A percentile compares a stretch with the other conserved stretches of the same genome.
These are phyloP conservation scores for Stegodyphus dumicola DNA, from an alignment of 1,140 invertebrate species.

Conservation along the genomic window DNA sequence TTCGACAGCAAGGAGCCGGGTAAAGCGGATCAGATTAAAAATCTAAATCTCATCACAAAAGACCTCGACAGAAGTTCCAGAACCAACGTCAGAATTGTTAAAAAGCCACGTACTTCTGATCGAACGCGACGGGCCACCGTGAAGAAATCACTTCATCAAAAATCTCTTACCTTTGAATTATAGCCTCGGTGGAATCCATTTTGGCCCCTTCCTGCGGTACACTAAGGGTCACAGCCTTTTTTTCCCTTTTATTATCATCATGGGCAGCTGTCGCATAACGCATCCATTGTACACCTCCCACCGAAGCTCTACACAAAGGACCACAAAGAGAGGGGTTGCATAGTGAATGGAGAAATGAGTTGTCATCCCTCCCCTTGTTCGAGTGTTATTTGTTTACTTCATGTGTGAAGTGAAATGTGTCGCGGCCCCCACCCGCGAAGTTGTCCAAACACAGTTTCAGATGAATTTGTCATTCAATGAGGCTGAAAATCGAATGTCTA, in stretches of 20 bases:
- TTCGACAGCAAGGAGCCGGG: too few species aligned
- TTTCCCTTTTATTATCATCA: background rate
- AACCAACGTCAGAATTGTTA: too few species aligned
- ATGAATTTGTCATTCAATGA: background rate
- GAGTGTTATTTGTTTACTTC: conserved; percentile 45
- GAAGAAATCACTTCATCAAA: background rate
- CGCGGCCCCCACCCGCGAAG: background rate
- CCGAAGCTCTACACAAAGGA: too few species aligned
- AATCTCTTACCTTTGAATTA: background rate
- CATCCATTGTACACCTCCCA: background rate
- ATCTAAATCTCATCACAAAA: too few species aligned
- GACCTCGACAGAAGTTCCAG: too few species aligned
- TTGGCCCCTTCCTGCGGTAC: background rate
- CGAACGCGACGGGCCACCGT: background rate
- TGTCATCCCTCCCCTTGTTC: background rate
- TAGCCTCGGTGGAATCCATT: background rate
- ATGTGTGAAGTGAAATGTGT: background rate
- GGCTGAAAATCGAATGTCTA: background rate
- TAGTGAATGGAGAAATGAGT: background rate
- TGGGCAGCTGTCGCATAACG: conserved; percentile 30
- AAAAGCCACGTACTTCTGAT: too few species aligned
- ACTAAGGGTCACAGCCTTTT: background rate
- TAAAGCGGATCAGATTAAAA: too few species aligned
- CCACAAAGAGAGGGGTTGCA: background rate
- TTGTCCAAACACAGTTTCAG: conserved; percentile 19